Base-by-base conservation (phyloP, 2,888 invertebrate genomes). In the Bruchidius siliquastri region DNA sequence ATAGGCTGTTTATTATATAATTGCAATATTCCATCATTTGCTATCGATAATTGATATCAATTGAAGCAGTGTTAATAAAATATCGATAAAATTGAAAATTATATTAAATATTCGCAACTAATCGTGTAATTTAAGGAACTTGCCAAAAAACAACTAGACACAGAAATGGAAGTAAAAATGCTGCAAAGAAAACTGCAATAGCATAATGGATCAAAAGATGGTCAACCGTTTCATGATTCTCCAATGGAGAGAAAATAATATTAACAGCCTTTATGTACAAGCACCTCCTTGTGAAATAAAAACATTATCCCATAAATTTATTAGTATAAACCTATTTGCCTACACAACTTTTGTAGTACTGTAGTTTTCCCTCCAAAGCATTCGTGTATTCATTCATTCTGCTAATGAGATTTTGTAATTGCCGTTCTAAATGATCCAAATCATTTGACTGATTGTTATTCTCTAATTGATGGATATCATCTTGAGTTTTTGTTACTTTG, bases 341-440 rank as follows among this genome's bases (percentile, higher is more conserved):
- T 13, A 49, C 49, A 49, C 49, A 49, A 18, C 49, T 88, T 81
- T 92, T 89, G 83, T 92, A 93, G 78, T 88, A 86, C 76, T 90
- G 90, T 26, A 92, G 90, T 80, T 89, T 89, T 69, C 83, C 82
- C 79, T 91, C 91, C 77, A 94, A 92, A 72, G 87, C 87, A 22
- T 82, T 84, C 71, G 93, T 87, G 82, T 93, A 91, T 21, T 84
- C 83, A 72, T 88, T 87, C 90, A 95, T 93, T 83, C 90, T 88
- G 1, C 81, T 82, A 72, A 91, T 92, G 21, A 95, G 86, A 2
- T 86, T 86, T 73, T 91, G 89, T 69, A 94, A 90, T 74, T 89
- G 87, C 0, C 85, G 85, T 79, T 91, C 90, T 72, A 94, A 87
- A 72, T 88, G 87, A 69, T 86, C 86, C 71, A 94, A 85, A 32